These are phyloP conservation scores for Clarias laeviceps DNA, from an alignment of 2,797 vertebrate species.

Conservation along the genomic window DNA sequence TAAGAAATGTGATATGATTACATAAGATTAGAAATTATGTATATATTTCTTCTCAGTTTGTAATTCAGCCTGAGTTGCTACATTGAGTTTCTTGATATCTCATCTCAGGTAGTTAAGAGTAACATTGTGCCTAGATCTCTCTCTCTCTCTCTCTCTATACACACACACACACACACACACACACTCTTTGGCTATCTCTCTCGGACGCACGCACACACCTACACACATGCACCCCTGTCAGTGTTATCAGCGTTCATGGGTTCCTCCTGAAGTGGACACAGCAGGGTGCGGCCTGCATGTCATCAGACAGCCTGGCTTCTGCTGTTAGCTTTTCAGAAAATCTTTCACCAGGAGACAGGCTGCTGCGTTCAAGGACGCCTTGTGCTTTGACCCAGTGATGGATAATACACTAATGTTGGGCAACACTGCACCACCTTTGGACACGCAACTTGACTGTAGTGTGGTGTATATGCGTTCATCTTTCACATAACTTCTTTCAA, in stretches of 20 bases:
- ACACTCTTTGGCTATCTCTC: conserved; percentile 4
- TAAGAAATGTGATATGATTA: neutral
- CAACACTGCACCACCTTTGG: conserved; percentile 45
- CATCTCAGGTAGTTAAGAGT: neutral
- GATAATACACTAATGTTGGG: conserved; percentile 59
- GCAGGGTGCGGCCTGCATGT: conserved; percentile 66
- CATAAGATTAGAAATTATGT: neutral
- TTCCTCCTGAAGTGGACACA: conserved; percentile 71
- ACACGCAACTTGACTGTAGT: conserved; percentile 29
- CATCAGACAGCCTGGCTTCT: conserved; percentile 62
- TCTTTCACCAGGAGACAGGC: conserved; percentile 58
- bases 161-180: conserved; percentile 5
- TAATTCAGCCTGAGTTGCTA: neutral
- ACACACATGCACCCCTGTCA: conserved; percentile 43
- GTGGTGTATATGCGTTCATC: conserved; percentile 8
- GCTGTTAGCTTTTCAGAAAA: conserved; percentile 69
- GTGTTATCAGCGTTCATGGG: conserved; percentile 62
- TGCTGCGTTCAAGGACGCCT: conserved; percentile 51
- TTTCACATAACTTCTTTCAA: neutral
- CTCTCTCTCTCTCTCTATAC: neutral
- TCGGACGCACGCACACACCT: conserved; percentile 25
- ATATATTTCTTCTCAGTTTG: neutral
- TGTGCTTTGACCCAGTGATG: conserved; percentile 60
- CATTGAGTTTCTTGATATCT: neutral
- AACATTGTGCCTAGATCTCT: neutral